phyloP scores from a whole-genome alignment of 1,140 invertebrate genomes.

The Camponotus pennsylvanicus region DNA sequence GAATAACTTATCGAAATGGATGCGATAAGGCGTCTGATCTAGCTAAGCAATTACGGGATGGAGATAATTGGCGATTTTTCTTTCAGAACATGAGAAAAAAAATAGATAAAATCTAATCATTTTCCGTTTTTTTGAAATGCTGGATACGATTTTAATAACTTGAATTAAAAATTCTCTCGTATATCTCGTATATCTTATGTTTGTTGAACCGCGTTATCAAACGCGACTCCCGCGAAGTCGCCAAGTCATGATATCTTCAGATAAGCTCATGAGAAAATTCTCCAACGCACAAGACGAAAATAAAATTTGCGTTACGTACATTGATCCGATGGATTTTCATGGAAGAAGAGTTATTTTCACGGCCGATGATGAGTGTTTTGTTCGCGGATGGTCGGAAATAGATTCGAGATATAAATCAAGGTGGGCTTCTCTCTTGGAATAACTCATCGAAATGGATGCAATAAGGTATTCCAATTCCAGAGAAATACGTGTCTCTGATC shows the following conservation, averaged over 20 bases:
- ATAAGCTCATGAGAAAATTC: background rate
- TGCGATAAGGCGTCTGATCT: too few species aligned
- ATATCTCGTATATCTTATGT: too few species aligned
- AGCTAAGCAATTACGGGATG: too few species aligned
- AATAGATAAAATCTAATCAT: too few species aligned
- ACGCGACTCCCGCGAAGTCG: background rate
- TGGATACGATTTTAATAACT: too few species aligned
- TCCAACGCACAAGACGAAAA: background rate
- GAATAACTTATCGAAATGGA: too few species aligned
- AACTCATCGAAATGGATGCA: constrained; percentile 39
- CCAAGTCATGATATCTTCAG: background rate
- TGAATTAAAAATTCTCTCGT: too few species aligned
- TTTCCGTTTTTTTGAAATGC: too few species aligned
- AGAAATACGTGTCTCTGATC: background rate
- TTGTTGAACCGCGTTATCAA: background rate
- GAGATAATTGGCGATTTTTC: too few species aligned
- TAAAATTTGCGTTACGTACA: background rate
- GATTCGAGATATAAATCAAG: constrained; percentile 37
- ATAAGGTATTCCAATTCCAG: constrained; percentile 19
- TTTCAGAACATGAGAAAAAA: too few species aligned
- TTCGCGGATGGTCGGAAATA: constrained; percentile 28
- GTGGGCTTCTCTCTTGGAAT: background rate
- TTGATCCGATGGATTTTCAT: background rate
- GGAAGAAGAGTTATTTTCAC: background rate
- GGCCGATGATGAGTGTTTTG: background rate